These are phyloP conservation scores for Hemaris fuciformis DNA, from an alignment of 2,888 invertebrate species.

Conservation along the genomic window DNA sequence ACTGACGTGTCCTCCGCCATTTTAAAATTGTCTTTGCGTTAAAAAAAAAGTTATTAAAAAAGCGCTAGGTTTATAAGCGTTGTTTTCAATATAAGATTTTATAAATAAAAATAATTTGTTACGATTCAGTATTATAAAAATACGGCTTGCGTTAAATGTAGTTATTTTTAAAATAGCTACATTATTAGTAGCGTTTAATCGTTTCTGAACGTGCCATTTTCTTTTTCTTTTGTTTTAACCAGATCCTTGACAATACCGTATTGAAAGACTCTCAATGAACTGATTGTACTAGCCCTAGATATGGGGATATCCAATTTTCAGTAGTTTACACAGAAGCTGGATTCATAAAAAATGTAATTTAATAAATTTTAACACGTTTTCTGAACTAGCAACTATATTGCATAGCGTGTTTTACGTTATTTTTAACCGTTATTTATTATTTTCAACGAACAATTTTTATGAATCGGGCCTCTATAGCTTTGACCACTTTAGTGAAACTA, in stretches of 20 bases:
- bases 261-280: conserved; percentile 46
- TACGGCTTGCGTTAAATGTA: conserved; percentile 7
- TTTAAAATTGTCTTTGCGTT: conserved; percentile 6
- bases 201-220: conserved; percentile 5
- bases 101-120: conserved; percentile 25
- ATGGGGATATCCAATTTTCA: conserved; percentile 52
- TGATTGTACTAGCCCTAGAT: conserved; percentile 46
- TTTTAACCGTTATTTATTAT: background rate
- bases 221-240: conserved; percentile 26
- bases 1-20: background rate
- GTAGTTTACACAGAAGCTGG: conserved; percentile 39
- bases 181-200: background rate
- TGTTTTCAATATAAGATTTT: conserved; percentile 16
- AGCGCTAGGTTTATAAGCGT: conserved; percentile 1
- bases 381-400: conserved; percentile 4
- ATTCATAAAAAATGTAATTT: conserved; percentile 21
- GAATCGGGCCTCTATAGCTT: conserved; percentile 31
- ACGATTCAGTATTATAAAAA: conserved; percentile 35
- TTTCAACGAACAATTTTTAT: conserved; percentile 21
- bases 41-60: background rate
- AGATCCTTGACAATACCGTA: conserved; percentile 54
- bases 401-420: background rate
- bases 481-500: conserved; percentile 42
- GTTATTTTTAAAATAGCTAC: conserved; percentile 19
- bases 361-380: background rate